Evolutionary conservation across 2,113 vertebrate genomes (phyloP), one percentile per base, ranked within the genome.

Genomic region (Pachyramphus minor): DNA sequence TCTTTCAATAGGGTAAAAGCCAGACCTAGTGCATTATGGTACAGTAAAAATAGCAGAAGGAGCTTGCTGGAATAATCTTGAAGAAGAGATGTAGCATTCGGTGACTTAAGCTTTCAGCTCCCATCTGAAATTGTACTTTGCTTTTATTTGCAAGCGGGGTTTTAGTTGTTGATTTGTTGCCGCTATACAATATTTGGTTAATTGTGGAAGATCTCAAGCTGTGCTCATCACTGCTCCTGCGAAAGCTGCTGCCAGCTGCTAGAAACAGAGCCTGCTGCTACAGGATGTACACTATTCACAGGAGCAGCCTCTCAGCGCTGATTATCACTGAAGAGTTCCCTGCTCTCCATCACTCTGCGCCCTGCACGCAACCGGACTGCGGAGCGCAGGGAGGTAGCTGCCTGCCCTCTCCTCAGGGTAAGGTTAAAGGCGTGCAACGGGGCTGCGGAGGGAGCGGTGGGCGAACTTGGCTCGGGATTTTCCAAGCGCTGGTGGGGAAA

Each of bases 1-100:
- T 98, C 98, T 98, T 98, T 98, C 98, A 98, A 98, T 98, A 98
- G 99, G 98, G 98, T 98, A 98, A 99, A 99, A 99, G 99, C 98
- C 98, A 99, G 98, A 98, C 98, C 98, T 98, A 98, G 97, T 98
- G 97, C 98, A 97, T 98, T 98, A 98, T 98, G 98, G 98, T 98
- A 98, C 98, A 98, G 98, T 98, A 97, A 98, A 98, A 98, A 98
- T 98, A 98, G 98, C 98, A 98, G 98, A 98, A 98, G 98, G 97
- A 98, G 98, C 99, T 98, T 98, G 98, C 98, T 98, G 97, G 98
- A 96, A 96, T 94, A 97, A 97, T 97, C 97, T 96, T 94, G 97
- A 96, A 97, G 98, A 96, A 92, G 96, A 93, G 96, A 94, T 91
- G 96, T 83, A 95, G 96, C 95, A 35, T 89, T 97, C 50, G 92